Percentiles rank a stretch among this genome's conserved stretches.
These are phyloP conservation scores for Portunus trituberculatus DNA, from an alignment of 1,140 invertebrate genomes.

Conservation along the genomic window DNA sequence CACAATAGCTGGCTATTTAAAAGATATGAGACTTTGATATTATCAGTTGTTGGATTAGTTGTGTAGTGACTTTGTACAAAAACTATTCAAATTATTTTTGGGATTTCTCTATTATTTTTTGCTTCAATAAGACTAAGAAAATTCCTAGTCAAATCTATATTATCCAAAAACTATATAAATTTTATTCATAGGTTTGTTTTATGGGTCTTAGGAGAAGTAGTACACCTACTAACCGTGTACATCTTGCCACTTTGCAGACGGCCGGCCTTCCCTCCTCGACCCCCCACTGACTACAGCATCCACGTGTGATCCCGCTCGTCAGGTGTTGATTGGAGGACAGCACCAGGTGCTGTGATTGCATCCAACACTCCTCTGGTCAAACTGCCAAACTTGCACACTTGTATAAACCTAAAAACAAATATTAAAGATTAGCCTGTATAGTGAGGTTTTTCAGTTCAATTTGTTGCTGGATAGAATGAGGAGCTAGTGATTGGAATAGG, in stretches of 20 bases:
- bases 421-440: not conserved
- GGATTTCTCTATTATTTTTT: too few relatives aligned
- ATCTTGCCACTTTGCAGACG: slow-evolving; percentile 31
- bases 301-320: slow-evolving; percentile 40
- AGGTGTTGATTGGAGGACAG: not conserved
- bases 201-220: too few relatives aligned
- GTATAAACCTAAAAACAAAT: not conserved
- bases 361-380: not conserved
- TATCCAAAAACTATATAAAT: too few relatives aligned
- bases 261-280: slow-evolving; percentile 34
- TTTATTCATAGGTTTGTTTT: too few relatives aligned
- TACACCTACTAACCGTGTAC: not conserved
- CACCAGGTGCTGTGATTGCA: not conserved
- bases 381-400: not conserved
- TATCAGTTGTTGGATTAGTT: too few relatives aligned
- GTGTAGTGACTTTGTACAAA: too few relatives aligned
- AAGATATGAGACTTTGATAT: too few relatives aligned
- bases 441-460: not conserved
- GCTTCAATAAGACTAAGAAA: too few relatives aligned
- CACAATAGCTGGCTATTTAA: too few relatives aligned
- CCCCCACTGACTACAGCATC: slow-evolving; percentile 59
- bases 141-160: too few relatives aligned
- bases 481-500: not conserved
- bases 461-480: not conserved
- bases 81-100: too few relatives aligned